Conservation (phyloP, 2,888 invertebrate species). For the Nomada ruficornis region DNA sequence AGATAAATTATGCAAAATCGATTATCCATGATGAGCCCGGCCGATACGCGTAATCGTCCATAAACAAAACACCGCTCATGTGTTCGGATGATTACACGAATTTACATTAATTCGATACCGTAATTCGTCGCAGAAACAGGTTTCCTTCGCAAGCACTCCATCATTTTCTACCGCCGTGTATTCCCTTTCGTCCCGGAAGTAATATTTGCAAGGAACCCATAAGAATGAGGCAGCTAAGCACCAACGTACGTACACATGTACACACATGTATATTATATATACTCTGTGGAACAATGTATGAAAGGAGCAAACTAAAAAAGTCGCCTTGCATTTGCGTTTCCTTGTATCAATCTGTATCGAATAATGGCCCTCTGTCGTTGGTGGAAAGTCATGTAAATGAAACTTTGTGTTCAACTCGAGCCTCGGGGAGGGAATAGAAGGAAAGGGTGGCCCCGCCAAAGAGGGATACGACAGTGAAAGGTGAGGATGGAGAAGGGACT, state of each 20-base stretch:
- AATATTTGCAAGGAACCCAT: no score
- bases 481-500: constrained; percentile 29
- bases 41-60: constrained; percentile 38
- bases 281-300: no score
- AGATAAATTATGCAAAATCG: constrained; percentile 38
- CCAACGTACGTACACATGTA: no score
- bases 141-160: not conserved
- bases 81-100: constrained; percentile 41
- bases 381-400: constrained; percentile 70
- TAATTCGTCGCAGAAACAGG: constrained; percentile 37
- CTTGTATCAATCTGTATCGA: no score
- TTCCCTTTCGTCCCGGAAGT: no score
- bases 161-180: constrained; percentile 2
- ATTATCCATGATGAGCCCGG: constrained; percentile 34
- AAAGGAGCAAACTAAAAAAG: no score
- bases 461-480: constrained; percentile 61
- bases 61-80: constrained; percentile 23
- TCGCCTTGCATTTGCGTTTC: no score
- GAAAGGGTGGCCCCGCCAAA: constrained; percentile 32
- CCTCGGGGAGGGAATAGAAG: not conserved
- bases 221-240: no score
- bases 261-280: no score
- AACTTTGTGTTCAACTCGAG: constrained; percentile 67
- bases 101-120: constrained; percentile 43
- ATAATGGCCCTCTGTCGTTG: constrained; percentile 1